Conservation (phyloP, 2,797 vertebrate species). For the Alectoris magna region DNA sequence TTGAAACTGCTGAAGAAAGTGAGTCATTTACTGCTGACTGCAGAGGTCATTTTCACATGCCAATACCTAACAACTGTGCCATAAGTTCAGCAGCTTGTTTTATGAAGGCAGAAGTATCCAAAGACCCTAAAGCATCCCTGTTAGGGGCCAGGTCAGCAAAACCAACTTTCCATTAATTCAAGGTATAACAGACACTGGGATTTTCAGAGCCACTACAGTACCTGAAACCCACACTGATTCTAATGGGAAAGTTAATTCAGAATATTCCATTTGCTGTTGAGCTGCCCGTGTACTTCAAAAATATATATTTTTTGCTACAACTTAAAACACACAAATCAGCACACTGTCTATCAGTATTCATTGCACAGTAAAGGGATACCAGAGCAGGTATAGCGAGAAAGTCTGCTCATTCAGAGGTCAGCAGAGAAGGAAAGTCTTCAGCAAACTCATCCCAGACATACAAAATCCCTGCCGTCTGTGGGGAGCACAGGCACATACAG, state of each 20-base stretch:
- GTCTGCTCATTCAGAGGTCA: background rate
- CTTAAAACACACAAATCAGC: background rate
- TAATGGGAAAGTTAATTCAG: background rate
- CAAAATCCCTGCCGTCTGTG: background rate
- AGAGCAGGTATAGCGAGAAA: background rate
- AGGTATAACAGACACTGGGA: background rate
- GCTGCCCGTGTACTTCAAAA: background rate
- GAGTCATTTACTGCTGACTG: background rate
- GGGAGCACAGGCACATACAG: background rate
- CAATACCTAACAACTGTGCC: conserved; percentile 25
- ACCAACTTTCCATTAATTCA: background rate
- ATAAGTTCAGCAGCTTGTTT: conserved; percentile 33
- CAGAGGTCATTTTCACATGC: background rate
- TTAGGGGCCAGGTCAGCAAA: background rate
- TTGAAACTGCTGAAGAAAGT: background rate
- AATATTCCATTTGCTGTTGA: background rate
- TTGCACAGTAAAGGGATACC: background rate
- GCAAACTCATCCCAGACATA: background rate
- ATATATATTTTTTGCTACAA: background rate
- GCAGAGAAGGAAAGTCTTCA: background rate
- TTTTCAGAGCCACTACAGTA: background rate
- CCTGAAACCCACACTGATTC: background rate
- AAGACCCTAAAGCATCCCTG: background rate
- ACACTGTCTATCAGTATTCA: background rate
- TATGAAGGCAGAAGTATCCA: background rate